Evolutionary conservation across 2,797 vertebrate species (phyloP).

Genomic region (Sparidentex hasta): DNA sequence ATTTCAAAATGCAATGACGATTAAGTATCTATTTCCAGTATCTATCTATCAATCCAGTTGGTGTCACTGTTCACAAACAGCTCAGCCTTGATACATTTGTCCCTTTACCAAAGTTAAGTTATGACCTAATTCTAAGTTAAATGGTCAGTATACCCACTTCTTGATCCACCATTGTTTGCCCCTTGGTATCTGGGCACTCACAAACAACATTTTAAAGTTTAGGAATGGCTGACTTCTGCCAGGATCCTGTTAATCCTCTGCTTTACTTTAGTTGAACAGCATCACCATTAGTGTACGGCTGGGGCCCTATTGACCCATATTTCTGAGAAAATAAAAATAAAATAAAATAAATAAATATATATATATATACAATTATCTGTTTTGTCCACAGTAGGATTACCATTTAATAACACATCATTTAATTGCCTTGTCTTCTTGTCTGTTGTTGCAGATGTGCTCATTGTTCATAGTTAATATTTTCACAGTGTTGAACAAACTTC

Average conservation of each 20-base stretch:
- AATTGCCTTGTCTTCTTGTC: not conserved
- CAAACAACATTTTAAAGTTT: not conserved
- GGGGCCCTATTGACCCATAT: too few relatives aligned
- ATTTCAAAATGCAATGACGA: too few relatives aligned
- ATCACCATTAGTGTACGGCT: not conserved
- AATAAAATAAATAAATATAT: too few relatives aligned
- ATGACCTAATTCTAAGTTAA: not conserved
- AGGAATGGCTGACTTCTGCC: not conserved
- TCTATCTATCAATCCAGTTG: constrained; percentile 31
- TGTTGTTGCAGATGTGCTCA: not conserved
- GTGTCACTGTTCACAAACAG: constrained; percentile 56
- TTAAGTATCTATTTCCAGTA: too few relatives aligned
- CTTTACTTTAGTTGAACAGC: not conserved
- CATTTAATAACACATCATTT: too few relatives aligned
- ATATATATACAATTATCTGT: not conserved
- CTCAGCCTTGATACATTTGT: not conserved
- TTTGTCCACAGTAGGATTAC: too few relatives aligned
- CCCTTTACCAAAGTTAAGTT: too few relatives aligned
- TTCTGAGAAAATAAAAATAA: not conserved
- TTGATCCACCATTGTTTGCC: not conserved
- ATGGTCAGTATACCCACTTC: not conserved
- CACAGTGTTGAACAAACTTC: not conserved
- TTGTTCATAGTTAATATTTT: not conserved
- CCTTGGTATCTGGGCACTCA: not conserved
- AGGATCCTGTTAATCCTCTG: not conserved